Evolutionary conservation across 2,113 vertebrate species (phyloP), one percentile per base, ranked within the genome.

Genomic region (Benitochromis conjunctus): DNA sequence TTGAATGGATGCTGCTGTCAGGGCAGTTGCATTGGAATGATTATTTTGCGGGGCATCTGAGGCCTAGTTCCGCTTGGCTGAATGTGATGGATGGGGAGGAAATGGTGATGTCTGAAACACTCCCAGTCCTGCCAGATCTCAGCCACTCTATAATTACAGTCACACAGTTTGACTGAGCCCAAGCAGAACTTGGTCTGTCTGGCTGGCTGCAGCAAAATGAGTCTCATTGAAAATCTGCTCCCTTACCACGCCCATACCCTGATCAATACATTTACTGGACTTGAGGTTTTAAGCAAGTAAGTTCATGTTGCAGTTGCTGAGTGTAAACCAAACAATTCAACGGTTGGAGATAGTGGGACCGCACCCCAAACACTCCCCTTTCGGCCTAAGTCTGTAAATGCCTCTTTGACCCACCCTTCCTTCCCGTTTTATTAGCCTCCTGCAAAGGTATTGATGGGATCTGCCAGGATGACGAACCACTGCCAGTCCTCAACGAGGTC

Each of bases 61-160:
- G 89, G 91, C 91, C 91, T 89, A 85, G 95, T 95, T 95, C 90
- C 79, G 90, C 92, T 88, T 85, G 91, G 92, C 88, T 95, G 94
- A 83, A 89, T 88, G 92, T 94, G 95, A 95, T 93, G 94, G 95
- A 95, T 95, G 93, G 93, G 92, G 92, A 95, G 94, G 95, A 95
- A 95, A 95, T 93, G 92, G 93, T 74, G 89, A 93, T 92, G 92
- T 94, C 94, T 95, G 92, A 94, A 94, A 93, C 92, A 93, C 91
- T 93, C 92, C 94, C 83, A 90, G 87, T 92, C 84, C 95, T 88
- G 93, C 90, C 92, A 94, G 86, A 92, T 93, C 88, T 51, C 88
- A 89, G 91, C 89, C 91, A 91, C 92, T 93, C 93, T 84, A 92
- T 94, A 94, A 95, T 95, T 94, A 95, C 90, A 92, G 89, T 92